Conservation (phyloP, 2,888 invertebrate genomes). For the Habroteleia sp. region DNA sequence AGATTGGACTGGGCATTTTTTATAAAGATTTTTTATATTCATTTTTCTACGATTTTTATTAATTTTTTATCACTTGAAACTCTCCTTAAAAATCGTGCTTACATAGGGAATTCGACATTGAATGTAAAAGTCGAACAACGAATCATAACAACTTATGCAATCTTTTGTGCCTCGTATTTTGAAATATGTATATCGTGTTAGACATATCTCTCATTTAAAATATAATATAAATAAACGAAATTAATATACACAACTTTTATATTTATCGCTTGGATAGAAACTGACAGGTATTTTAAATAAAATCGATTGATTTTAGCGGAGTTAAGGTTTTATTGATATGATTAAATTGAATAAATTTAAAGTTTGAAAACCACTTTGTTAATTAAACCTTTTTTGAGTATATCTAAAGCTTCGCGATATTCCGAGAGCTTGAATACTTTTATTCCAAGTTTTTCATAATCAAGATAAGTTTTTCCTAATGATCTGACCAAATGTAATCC, state of each 20-base stretch:
- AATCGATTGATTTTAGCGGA: constrained; percentile 10
- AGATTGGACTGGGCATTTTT: too few species aligned
- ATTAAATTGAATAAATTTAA: not conserved
- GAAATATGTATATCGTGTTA: constrained; percentile 10
- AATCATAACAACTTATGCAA: constrained; percentile 34
- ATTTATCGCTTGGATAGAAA: constrained; percentile 33
- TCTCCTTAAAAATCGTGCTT: too few species aligned
- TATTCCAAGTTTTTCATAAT: constrained; percentile 84
- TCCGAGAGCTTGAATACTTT: constrained; percentile 83
- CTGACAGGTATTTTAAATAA: constrained; percentile 32
- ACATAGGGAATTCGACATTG: too few species aligned
- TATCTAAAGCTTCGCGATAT: constrained; percentile 82
- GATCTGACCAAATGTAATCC: constrained; percentile 85
- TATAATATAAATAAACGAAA: constrained; percentile 17
- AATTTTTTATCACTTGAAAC: too few species aligned
- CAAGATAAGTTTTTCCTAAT: constrained; percentile 85
- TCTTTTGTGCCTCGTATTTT: constrained; percentile 52
- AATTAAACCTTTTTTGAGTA: constrained; percentile 83
- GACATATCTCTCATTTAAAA: constrained; percentile 36
- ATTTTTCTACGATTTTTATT: too few species aligned
- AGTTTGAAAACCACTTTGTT: constrained; percentile 84
- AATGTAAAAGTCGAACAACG: constrained; percentile 28
- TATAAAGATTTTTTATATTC: too few species aligned
- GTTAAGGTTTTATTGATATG: constrained; percentile 2
- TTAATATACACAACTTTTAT: constrained; percentile 48